Evolutionary conservation across 2,113 vertebrate genomes (phyloP).

Genomic region (Pitta sordida): DNA sequence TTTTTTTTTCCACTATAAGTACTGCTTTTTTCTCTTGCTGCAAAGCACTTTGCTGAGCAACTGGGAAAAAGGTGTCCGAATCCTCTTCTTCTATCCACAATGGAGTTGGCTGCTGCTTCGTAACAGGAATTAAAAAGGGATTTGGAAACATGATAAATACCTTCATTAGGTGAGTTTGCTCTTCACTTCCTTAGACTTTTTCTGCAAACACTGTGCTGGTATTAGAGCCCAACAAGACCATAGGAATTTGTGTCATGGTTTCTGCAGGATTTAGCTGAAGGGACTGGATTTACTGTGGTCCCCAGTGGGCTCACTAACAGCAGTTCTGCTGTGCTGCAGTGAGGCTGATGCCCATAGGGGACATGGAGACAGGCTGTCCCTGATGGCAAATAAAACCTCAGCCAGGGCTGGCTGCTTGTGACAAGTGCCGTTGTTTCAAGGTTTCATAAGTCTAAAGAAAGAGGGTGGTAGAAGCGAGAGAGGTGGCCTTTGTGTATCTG

Average conservation of each 20-base stretch:
- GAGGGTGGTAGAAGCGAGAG: background rate
- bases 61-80: background rate
- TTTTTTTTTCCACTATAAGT: background rate
- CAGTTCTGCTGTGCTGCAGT: background rate
- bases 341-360: background rate
- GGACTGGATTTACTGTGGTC: fast-evolving
- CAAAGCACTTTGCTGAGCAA: background rate
- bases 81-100: background rate
- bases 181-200: background rate
- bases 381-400: background rate
- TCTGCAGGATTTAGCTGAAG: background rate
- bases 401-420: background rate
- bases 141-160: background rate
- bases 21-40: background rate
- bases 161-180: fast-evolving
- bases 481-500: background rate
- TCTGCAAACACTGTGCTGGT: background rate
- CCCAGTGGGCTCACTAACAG: background rate
- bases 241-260: background rate
- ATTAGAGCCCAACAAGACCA: fast-evolving
- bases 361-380: background rate
- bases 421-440: background rate
- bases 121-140: background rate
- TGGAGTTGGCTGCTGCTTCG: background rate
- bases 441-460: background rate